Evolutionary conservation across 1,140 invertebrate genomes (phyloP).

Genomic region (Leptopilina boulardi): DNA sequence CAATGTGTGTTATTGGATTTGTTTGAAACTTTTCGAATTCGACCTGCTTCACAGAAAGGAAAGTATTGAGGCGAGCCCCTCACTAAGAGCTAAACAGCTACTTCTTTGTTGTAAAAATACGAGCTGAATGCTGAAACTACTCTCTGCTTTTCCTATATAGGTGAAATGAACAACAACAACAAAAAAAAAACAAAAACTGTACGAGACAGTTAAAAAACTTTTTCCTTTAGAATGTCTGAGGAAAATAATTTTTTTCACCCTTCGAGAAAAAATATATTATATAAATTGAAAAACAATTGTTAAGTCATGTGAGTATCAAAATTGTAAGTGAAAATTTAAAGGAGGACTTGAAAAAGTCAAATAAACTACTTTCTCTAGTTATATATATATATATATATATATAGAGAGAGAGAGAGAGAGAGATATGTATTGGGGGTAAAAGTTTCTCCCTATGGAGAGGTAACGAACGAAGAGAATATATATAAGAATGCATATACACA

Average conservation of each 20-base stretch:
- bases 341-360: not conserved
- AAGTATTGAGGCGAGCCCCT: constrained; percentile 16
- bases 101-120: constrained; percentile 21
- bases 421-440: not conserved
- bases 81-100: constrained; percentile 21
- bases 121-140: not conserved
- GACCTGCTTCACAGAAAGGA: not conserved
- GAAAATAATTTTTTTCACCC: too few species aligned
- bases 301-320: too few species aligned
- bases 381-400: too few species aligned
- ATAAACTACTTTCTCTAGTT: not conserved
- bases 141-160: not conserved
- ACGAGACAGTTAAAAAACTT: not conserved
- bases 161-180: not conserved
- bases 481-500: constrained; percentile 37
- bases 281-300: too few species aligned
- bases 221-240: too few species aligned
- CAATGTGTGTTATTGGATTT: constrained; percentile 42
- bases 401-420: too few species aligned
- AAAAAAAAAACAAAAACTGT: not conserved
- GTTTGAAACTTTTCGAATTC: constrained; percentile 48
- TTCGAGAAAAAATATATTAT: too few species aligned
- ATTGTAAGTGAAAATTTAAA: constrained; percentile 5
- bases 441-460: constrained; percentile 36
- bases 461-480: constrained; percentile 41